Evolutionary conservation across 2,888 invertebrate genomes (phyloP), one percentile per base, ranked within the genome.

Genomic region (Lasius fuliginosus): DNA sequence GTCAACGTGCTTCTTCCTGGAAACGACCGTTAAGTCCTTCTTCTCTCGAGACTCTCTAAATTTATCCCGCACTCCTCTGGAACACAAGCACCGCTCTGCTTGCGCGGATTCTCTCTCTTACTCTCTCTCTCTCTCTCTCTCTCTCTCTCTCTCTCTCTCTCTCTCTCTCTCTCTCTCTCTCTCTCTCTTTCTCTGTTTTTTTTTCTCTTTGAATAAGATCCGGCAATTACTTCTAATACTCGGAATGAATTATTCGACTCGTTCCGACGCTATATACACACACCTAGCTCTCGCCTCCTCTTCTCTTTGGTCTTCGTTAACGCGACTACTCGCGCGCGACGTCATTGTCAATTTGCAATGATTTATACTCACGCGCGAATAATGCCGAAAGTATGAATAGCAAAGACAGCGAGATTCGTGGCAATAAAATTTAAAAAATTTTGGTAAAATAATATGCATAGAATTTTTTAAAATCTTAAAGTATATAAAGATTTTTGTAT

Each of bases 141-240:
- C 23, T 40, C 42, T 5, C 15, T 15, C 6, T 27, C 23, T 23
- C 23, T 23, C 0, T 23, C 23, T 23, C 23, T 23, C 40, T 23
- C 11, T 36, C 65, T 49, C 15, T 49, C 27, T 56, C 40, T 23
- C 11, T 36, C 65, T 49, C 15, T 42, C 23, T 40, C 42, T 5
- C 15, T 15, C 6, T 27, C 23, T 23, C 23, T 23, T 0, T 23
- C 23, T 23, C 23, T 23, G 23, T 23, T 23, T 46, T 49, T 11
- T 49, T 23, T 68, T 46, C 67, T 56, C 67, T 27, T 67, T 73
- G 75, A 84, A 84, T 87, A 88, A 87, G 89, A 86, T 86, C 42
- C 73, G 73, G 90, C 91, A 92, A 92, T 92, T 92, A 92, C 87
- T 88, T 88, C 84, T 90, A 91, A 91, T 90, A 89, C 90, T 89